Conservation (phyloP, 2,797 vertebrate genomes). For the Rhadinocentrus ornatus region DNA sequence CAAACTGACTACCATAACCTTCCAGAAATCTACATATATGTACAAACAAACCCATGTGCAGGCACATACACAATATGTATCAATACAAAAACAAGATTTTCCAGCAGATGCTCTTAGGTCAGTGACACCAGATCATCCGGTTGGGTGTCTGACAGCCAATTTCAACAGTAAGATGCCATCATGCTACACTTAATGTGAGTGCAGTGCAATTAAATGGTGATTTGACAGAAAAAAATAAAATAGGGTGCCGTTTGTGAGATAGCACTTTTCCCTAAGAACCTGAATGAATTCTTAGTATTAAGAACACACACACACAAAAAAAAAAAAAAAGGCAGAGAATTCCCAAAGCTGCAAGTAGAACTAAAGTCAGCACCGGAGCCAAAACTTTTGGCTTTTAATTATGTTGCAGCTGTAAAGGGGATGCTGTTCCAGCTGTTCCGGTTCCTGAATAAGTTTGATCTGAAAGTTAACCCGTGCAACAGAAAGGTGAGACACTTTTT, state of each 20-base stretch:
- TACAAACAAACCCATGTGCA: constrained; percentile 46
- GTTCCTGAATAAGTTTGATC: constrained; percentile 40
- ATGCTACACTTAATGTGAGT: constrained; percentile 42
- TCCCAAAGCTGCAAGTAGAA: constrained; percentile 46
- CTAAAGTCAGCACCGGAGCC: constrained; percentile 58
- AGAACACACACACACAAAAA: too few relatives aligned
- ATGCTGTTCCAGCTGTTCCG: constrained; percentile 27
- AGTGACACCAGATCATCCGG: constrained; percentile 43
- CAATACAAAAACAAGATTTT: constrained; percentile 18
- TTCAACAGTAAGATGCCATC: constrained; percentile 20
- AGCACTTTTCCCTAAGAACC: constrained; percentile 64
- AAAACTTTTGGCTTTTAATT: constrained; percentile 40
- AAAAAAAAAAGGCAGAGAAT: constrained; percentile 20
- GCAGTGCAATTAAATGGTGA: constrained; percentile 2
- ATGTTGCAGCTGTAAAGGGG: constrained; percentile 28
- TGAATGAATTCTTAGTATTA: too few relatives aligned
- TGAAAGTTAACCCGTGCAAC: constrained; percentile 52
- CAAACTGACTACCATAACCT: constrained; percentile 57
- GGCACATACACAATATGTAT: constrained; percentile 47
- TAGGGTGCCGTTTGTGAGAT: constrained; percentile 28
- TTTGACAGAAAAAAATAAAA: constrained; percentile 19
- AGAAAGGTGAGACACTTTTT: constrained; percentile 34
- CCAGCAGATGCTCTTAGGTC: constrained; percentile 23
- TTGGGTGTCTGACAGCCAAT: constrained; percentile 24
- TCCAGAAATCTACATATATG: constrained; percentile 63